Conservation (phyloP, 2,888 invertebrate genomes). For the Gasteruption jaculator region DNA sequence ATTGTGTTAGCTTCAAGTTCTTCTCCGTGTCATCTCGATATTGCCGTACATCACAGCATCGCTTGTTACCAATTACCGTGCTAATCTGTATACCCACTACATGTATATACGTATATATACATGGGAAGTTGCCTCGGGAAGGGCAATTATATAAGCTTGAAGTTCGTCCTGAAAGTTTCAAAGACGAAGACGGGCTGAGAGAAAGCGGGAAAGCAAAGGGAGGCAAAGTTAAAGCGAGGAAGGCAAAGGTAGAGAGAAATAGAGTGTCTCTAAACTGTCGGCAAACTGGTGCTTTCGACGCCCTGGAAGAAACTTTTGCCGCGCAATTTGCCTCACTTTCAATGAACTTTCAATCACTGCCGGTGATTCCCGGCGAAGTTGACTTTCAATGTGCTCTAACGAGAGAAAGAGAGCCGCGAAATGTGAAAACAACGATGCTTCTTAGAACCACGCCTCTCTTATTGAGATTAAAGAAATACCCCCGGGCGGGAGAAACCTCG, state of each 20-base stretch:
- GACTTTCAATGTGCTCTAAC: constrained; percentile 25
- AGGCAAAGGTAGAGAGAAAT: neutral
- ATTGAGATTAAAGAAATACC: too few relatives aligned
- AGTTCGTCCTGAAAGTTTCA: neutral
- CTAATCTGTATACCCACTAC: too few relatives aligned
- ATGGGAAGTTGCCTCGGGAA: neutral
- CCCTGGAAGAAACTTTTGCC: constrained; percentile 5
- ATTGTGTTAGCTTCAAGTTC: too few relatives aligned
- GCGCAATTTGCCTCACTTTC: constrained; percentile 20
- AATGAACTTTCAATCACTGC: constrained; percentile 28
- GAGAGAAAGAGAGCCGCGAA: constrained; percentile 8
- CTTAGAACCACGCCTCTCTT: too few relatives aligned
- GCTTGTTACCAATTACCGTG: too few relatives aligned
- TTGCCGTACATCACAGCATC: too few relatives aligned
- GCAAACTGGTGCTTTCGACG: too few relatives aligned
- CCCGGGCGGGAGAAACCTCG: too few relatives aligned
- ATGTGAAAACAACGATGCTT: neutral
- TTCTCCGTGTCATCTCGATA: too few relatives aligned
- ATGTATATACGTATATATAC: too few relatives aligned
- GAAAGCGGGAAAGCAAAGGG: neutral
- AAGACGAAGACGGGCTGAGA: neutral
- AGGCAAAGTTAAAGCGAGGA: neutral
- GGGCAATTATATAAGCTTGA: neutral
- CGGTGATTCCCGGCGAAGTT: constrained; percentile 26
- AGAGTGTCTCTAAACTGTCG: neutral